Base-by-base conservation (phyloP, 2,888 invertebrate genomes). In the Blera fallax region DNA sequence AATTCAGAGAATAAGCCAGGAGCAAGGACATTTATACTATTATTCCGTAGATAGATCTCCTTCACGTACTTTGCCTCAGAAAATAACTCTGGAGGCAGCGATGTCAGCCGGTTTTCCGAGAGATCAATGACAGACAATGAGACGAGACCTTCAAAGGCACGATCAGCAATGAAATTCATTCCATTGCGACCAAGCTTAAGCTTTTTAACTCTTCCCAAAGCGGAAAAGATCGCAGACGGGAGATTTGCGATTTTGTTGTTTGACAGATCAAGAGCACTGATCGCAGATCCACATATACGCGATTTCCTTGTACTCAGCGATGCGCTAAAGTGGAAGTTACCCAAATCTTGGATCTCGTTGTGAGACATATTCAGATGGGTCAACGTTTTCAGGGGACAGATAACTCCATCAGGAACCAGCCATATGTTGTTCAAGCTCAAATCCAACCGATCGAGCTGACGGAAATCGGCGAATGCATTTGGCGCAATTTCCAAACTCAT, bases 31-130 rank as follows among this genome's bases (percentile, higher is more conserved):
- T 96, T 95, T 89, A 98, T 95, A 70, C 97, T 96, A 93, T 98
- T 98, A 93, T 98, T 98, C 92, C 96, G 96, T 90, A 98, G 93
- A 93, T 97, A 96, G 91, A 98, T 95, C 93, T 98, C 97, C 93
- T 96, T 96, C 89, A 98, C 95, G 88, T 96, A 95, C 88, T 95
- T 95, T 76, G 95, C 94, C 89, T 97, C 97, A 90, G 94, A 95
- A 90, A 98, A 97, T 87, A 98, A 93, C 90, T 96, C 96, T 88
- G 96, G 95, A 32, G 98, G 98, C 88, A 98, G 93, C 70, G 96
- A 96, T 56, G 96, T 96, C 87, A 98, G 94, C 93, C 96, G 95
- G 93, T 98, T 98, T 90, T 96, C 96, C 1, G 98, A 97, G 87
- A 98, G 93, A 93, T 98, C 97, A 89, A 98, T 94, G 89, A 96